Evolutionary conservation across 1,140 invertebrate genomes (phyloP).

Genomic region (Micrasema minimum): DNA sequence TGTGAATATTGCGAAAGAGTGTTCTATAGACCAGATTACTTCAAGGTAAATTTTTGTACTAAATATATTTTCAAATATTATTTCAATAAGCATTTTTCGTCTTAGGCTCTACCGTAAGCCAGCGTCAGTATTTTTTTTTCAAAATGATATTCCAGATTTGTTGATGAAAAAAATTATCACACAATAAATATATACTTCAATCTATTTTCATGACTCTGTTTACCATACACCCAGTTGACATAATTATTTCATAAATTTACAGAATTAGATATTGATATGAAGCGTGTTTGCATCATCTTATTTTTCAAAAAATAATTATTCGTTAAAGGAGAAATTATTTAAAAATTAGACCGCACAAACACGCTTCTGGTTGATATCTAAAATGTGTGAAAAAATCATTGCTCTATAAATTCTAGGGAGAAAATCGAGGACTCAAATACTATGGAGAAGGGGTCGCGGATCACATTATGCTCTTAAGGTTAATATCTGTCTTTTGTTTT

Average conservation of each 20-base stretch:
- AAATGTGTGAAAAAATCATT: no score
- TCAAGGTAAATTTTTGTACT: slow-evolving; percentile 7
- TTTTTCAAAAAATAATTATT: no score
- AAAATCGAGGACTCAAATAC: no score
- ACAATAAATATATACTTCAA: neutral
- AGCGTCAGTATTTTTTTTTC: neutral
- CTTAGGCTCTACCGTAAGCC: neutral
- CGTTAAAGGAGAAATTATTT: neutral
- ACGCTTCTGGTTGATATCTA: no score
- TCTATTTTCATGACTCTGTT: no score
- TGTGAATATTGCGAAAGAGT: slow-evolving; percentile 20
- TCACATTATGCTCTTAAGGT: no score
- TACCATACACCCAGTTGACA: no score
- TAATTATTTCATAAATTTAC: no score
- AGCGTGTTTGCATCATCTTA: no score
- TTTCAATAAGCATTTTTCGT: neutral
- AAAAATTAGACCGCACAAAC: neutral
- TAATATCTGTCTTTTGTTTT: neutral
- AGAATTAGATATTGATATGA: no score
- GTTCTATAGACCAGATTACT: slow-evolving; percentile 12
- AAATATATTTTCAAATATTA: neutral
- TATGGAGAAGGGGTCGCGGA: no score
- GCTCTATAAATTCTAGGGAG: no score
- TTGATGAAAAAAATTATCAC: neutral
- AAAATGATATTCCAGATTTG: neutral